Percentiles rank a stretch among this genome's conserved stretches.
Evolutionary conservation across 2,113 vertebrate genomes (phyloP).

Genomic region (Petaurus breviceps): DNA sequence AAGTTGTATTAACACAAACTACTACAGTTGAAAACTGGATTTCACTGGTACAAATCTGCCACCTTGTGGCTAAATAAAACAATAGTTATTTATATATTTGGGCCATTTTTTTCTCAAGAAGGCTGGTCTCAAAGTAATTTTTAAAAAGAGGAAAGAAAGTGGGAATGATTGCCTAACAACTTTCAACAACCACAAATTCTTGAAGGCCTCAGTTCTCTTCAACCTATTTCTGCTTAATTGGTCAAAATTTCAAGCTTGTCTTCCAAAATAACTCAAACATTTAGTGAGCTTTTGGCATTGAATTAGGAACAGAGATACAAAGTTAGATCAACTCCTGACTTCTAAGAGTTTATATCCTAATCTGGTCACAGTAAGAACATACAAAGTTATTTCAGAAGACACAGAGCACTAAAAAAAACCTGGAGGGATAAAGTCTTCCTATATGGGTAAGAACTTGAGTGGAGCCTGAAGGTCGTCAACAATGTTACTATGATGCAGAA

Average conservation of each 20-base stretch:
- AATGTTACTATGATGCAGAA: neutral
- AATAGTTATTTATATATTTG: neutral
- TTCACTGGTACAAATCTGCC: slow-evolving; percentile 58
- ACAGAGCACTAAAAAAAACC: neutral
- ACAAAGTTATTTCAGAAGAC: neutral
- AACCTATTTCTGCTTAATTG: neutral
- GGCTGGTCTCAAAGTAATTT: neutral
- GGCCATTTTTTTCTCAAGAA: neutral
- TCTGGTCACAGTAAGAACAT: neutral
- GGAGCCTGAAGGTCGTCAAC: neutral
- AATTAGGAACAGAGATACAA: neutral
- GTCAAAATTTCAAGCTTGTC: neutral
- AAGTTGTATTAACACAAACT: neutral
- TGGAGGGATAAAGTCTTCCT: neutral
- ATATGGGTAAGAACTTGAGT: neutral
- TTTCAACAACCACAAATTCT: neutral
- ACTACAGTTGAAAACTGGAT: rapidly evolving
- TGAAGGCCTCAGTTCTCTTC: neutral
- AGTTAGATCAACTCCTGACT: neutral
- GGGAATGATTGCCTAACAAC: neutral
- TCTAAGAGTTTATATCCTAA: neutral
- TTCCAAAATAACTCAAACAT: neutral
- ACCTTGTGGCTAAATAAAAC: slow-evolving; percentile 78
- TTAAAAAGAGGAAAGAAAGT: neutral
- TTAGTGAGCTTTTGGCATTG: neutral